Conservation (phyloP, 2,888 invertebrate genomes). For the Clunio marinus region DNA sequence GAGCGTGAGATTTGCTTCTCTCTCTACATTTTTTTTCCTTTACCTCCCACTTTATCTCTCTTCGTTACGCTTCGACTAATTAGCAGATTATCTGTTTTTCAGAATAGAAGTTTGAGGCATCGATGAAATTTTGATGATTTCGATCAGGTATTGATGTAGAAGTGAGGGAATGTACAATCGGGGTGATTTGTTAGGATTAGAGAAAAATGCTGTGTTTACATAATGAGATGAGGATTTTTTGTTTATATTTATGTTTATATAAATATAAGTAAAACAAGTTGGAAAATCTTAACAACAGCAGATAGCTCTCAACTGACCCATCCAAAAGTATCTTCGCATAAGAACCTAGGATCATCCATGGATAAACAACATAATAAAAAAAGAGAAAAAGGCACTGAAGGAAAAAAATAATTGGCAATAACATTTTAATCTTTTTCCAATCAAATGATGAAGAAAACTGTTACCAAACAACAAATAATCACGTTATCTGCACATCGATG, state of each 20-base stretch:
- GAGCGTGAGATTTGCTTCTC: slow-evolving; percentile 10
- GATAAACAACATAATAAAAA: slow-evolving; percentile 20
- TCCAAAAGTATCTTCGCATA: too few relatives aligned
- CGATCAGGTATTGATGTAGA: too few relatives aligned
- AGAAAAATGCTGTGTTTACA: too few relatives aligned
- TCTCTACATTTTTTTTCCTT: background rate
- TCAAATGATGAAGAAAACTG: slow-evolving; percentile 30
- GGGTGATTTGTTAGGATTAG: too few relatives aligned
- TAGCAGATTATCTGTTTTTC: background rate
- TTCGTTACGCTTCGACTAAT: slow-evolving; percentile 3
- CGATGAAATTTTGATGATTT: too few relatives aligned
- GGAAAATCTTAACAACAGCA: background rate
- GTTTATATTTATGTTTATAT: background rate
- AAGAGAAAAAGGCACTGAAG: slow-evolving; percentile 28
- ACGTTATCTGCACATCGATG: slow-evolving; percentile 6
- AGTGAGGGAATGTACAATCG: too few relatives aligned
- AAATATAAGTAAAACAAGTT: background rate
- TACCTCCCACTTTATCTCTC: too few relatives aligned
- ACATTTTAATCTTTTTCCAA: slow-evolving; percentile 39
- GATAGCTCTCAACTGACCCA: background rate
- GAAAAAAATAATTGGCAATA: slow-evolving; percentile 38
- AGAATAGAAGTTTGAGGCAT: too few relatives aligned
- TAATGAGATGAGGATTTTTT: background rate
- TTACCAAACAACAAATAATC: slow-evolving; percentile 11
- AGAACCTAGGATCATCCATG: slow-evolving; percentile 19